Conservation (phyloP, 2,888 invertebrate genomes). For the Poecilus cupreus region DNA sequence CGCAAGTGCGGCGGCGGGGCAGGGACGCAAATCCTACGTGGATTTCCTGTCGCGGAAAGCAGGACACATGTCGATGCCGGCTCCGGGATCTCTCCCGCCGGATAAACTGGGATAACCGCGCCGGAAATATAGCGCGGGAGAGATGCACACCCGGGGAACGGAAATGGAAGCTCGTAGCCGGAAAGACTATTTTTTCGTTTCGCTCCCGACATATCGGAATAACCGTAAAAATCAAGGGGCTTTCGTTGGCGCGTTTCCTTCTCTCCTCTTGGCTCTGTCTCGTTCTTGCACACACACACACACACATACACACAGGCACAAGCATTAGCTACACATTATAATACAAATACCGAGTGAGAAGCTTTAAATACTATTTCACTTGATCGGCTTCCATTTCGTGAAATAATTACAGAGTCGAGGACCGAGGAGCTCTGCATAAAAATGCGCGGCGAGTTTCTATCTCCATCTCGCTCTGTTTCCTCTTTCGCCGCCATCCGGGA, state of each 20-base stretch:
- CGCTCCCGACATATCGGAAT: conserved; percentile 68
- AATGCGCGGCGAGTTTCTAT: conserved; percentile 34
- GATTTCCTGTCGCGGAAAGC: conserved; percentile 73
- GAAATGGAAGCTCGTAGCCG: conserved; percentile 76
- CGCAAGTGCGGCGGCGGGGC: conserved; percentile 71
- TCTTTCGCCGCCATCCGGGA: conserved; percentile 66
- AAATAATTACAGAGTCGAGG: conserved; percentile 37
- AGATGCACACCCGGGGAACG: conserved; percentile 71
- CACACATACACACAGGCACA: not conserved
- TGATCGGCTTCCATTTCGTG: conserved; percentile 40
- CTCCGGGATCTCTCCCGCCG: conserved; percentile 76
- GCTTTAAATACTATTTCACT: conserved; percentile 39
- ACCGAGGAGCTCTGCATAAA: conserved; percentile 28
- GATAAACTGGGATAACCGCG: conserved; percentile 77
- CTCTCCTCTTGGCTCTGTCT: conserved; percentile 60
- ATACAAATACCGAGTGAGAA: not conserved
- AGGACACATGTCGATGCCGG: conserved; percentile 75
- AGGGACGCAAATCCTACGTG: conserved; percentile 69
- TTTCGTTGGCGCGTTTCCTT: conserved; percentile 48
- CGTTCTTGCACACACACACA: conserved; percentile 8
- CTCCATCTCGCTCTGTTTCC: conserved; percentile 34
- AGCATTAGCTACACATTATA: conserved; percentile 17
- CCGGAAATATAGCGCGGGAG: conserved; percentile 74
- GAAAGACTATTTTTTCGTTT: conserved; percentile 75
- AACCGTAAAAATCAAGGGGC: conserved; percentile 66